Conservation (phyloP, 2,113 vertebrate species). For the Corythoichthys haematopterus region DNA sequence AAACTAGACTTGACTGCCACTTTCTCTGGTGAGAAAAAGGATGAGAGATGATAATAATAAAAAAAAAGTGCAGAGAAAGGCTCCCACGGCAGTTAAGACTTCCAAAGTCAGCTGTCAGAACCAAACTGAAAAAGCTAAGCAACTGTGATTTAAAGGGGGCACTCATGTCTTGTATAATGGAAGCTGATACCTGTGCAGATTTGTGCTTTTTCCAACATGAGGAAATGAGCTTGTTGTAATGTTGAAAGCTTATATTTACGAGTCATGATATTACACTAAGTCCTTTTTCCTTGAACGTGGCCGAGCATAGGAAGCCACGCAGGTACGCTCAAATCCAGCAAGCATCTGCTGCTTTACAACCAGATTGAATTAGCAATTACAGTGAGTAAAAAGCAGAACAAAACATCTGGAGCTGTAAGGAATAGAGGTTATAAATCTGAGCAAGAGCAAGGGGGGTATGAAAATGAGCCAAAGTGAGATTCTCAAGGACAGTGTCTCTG, state of each 20-base stretch:
- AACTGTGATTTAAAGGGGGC: conserved; percentile 45
- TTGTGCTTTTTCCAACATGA: conserved; percentile 27
- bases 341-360: conserved; percentile 75
- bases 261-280: conserved; percentile 53
- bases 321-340: conserved; percentile 59
- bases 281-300: conserved; percentile 49
- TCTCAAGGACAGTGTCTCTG: conserved; percentile 70
- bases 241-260: conserved; percentile 60
- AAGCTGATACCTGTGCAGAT: conserved; percentile 45
- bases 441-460: conserved; percentile 44
- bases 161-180: conserved; percentile 47
- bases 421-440: conserved; percentile 69
- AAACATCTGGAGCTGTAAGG: conserved; percentile 76
- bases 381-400: conserved; percentile 71
- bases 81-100: conserved; percentile 45
- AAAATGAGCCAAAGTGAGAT: conserved; percentile 69
- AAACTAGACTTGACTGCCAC: conserved; percentile 53
- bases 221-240: conserved; percentile 48
- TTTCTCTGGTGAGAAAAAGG: conserved; percentile 63
- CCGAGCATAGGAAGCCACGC: conserved; percentile 35
- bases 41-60: conserved; percentile 28
- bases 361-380: conserved; percentile 76
- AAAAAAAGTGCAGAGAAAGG: conserved; percentile 39
- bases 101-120: conserved; percentile 38
- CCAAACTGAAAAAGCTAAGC: conserved; percentile 36